Percentiles rank a stretch among this genome's conserved stretches.
Evolutionary conservation across 2,797 vertebrate genomes (phyloP).

Genomic region (Girardinus metallicus): DNA sequence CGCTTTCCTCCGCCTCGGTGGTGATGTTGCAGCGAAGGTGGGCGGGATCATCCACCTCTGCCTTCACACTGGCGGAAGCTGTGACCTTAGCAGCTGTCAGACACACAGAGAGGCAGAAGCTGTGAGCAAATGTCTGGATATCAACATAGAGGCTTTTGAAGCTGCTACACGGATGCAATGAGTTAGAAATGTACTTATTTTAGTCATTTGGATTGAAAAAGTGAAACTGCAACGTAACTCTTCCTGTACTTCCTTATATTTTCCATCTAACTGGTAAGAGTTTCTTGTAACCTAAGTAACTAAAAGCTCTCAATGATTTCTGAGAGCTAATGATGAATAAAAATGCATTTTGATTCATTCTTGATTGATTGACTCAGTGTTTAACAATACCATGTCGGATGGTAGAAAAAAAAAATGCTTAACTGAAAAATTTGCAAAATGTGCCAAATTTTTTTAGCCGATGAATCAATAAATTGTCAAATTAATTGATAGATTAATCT

Average conservation of each 20-base stretch:
- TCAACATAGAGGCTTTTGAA: not conserved
- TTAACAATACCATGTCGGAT: too few species aligned
- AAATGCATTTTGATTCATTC: too few species aligned
- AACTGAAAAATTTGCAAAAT: too few species aligned
- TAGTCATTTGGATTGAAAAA: not conserved
- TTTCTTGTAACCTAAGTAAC: not conserved
- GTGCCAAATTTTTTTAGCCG: too few species aligned
- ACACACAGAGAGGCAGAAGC: not conserved
- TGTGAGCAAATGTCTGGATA: not conserved
- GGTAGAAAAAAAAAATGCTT: too few species aligned
- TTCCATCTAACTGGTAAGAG: not conserved
- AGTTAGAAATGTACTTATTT: not conserved
- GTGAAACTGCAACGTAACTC: not conserved
- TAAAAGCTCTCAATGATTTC: not conserved
- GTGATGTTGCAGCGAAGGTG: conserved; percentile 76
- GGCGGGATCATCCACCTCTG: conserved; percentile 56
- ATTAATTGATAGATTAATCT: too few species aligned
- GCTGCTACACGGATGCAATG: too few species aligned
- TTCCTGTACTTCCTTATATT: not conserved
- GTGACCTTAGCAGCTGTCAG: conserved; percentile 62
- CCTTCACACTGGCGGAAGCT: conserved; percentile 48
- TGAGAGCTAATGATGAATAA: too few species aligned
- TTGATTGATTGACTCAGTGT: too few species aligned
- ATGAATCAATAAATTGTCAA: too few species aligned
- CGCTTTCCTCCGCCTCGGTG: not conserved